Base-by-base conservation (phyloP, 2,888 invertebrate genomes). In the Conus canariensis region DNA sequence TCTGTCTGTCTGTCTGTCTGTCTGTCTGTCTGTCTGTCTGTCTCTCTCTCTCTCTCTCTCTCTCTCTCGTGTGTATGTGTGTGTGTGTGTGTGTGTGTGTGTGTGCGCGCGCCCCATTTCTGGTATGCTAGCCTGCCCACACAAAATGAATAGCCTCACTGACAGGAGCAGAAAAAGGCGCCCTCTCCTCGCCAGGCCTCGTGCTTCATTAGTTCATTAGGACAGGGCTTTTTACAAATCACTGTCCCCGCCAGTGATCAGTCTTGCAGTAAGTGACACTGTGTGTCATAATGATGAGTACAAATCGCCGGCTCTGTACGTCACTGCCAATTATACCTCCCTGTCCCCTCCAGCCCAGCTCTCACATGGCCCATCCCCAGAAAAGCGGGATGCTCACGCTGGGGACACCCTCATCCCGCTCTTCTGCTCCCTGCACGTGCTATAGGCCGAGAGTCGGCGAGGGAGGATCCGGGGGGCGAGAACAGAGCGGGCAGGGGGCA, bases 271-370 rank as follows among this genome's bases (percentile, higher is more conserved):
- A 89, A 89, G 85, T 85, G 89, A 89, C 89, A 74, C 85, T n/a
- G 19, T 70, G 67, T 74, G 89, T 85, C 89, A 85, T 74, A 89
- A 85, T 89, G 85, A 89, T 89, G 85, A 89, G 74, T 89, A 89
- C 89, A 89, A 89, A 89, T 89, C 89, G 89, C 74, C 89, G 56
- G 30, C 85, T 56, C 89, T 89, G 58, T 89, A 89, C 89, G 89
- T 89, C 89, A 89, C 22, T 89, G 89, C 89, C 89, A 89, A 89
- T 89, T 89, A 89, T 16, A 70, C 59, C 58, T 0, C 86, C 86
- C 59, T 59, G 10, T 67, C 67, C 86, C 67, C 22, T 83, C 14
- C 56, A 25, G 30, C 45, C 10, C 12, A 12, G 19, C 22, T 58
- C 56, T 8, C 22, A 83, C 82, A 56, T 83, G 2, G 8, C 56